Evolutionary conservation across 2,797 vertebrate species (phyloP).

Genomic region (Amphiprion clarkii): DNA sequence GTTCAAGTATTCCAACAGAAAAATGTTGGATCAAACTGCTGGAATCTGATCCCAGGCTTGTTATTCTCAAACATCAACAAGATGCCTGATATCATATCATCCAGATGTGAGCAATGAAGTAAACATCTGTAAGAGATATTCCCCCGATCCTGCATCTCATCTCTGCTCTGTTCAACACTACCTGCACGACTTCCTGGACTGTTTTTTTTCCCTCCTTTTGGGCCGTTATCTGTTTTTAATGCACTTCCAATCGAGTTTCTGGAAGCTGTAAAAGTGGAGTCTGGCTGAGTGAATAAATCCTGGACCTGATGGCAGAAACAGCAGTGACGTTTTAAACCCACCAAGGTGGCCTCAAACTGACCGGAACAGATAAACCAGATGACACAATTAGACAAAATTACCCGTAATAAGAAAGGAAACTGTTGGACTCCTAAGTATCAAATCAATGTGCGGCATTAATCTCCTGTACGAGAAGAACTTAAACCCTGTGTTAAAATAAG

Average conservation of each 20-base stretch:
- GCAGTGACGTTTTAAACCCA: conserved; percentile 49
- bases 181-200: conserved; percentile 71
- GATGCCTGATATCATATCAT: conserved; percentile 64
- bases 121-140: conserved; percentile 77
- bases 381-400: conserved; percentile 53
- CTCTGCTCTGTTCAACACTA: conserved; percentile 60
- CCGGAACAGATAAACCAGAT: conserved; percentile 49
- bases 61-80: conserved; percentile 56
- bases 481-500: conserved; percentile 59
- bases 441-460: conserved; percentile 65
- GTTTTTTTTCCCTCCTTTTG: conserved; percentile 43
- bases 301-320: conserved; percentile 60
- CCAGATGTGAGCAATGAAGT: conserved; percentile 75
- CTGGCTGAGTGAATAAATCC: conserved; percentile 40
- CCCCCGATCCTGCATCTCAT: conserved; percentile 58
- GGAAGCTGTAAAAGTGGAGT: conserved; percentile 55
- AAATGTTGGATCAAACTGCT: conserved; percentile 1
- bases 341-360: conserved; percentile 49
- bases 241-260: conserved; percentile 66
- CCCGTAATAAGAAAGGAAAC: conserved; percentile 51
- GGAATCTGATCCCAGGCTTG: conserved; percentile 35
- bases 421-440: conserved; percentile 52
- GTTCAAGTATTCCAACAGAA: background rate
- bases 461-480: conserved; percentile 46
- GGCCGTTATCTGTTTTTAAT: conserved; percentile 78